Base-by-base conservation (phyloP, 2,113 vertebrate species). In the Ailurus styani region DNA sequence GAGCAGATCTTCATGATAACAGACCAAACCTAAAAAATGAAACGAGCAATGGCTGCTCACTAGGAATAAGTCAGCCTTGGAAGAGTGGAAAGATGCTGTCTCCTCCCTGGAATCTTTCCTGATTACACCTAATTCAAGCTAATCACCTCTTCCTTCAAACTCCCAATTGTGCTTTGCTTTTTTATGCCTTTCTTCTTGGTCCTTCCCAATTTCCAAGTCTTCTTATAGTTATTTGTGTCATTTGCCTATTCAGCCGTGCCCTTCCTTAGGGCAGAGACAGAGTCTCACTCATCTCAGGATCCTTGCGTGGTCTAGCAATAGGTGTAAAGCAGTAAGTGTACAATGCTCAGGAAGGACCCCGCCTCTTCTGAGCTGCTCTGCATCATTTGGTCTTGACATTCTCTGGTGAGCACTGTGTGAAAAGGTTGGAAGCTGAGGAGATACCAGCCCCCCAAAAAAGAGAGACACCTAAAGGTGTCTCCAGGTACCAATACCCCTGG, bases 211-310 rank as follows among this genome's bases (percentile, higher is more conserved):
- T n/a, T 42, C 50, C 8, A 23, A 23, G 10, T 57, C 93, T 84
- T 79, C 89, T 93, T 87, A 54, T 34, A 45, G 37, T 70, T 87
- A 64, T 83, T 78, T 88, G 57, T 82, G n/a, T n/a, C 73, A 34
- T 77, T 62, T 4, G 17, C 2, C 5, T 62, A 5, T 57, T 37
- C 15, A 27, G 3, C 37, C 3, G 0, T 68, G 25, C 31, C 50
- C 57, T 84, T 77, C 89, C 70, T 64, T 13, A 57, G 45, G 17
- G 37, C 7, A 27, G 34, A 15, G n/a, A 7, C 25, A 14, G 34
- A 37, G 1, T 9, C 52, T 81, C 14, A 9, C 31, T n/a, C 37
- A 11, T 17, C 73, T 77, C 20, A 79, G 54, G 57, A 72, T 31
- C 23, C 47, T 27, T 37, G 29, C 6, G 23, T 13, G n/a, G 7